Evolutionary conservation across 2,113 vertebrate genomes (phyloP).

Genomic region (Tricholaema leucomelas): DNA sequence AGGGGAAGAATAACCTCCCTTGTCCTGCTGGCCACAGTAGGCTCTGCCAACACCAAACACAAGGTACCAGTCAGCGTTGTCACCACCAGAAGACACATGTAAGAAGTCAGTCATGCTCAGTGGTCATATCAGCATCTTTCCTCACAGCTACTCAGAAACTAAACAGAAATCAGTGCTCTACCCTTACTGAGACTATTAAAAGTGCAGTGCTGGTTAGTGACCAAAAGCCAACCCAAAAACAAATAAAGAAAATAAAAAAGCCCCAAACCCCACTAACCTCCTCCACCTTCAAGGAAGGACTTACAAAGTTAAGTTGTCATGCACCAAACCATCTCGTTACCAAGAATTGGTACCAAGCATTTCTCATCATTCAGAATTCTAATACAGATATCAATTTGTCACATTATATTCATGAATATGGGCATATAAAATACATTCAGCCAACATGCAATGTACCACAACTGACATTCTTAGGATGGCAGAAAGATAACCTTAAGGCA

Average conservation of each 20-base stretch:
- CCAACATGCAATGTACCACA: background rate
- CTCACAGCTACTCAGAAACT: background rate
- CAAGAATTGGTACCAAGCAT: background rate
- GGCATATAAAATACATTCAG: conserved; percentile 4
- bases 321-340: background rate
- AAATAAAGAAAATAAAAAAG: background rate
- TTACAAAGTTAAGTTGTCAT: background rate
- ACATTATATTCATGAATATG: background rate
- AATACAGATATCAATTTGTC: background rate
- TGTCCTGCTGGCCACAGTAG: no score
- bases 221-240: background rate
- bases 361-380: background rate
- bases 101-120: background rate
- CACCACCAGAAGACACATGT: no score
- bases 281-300: background rate
- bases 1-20: no score
- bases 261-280: background rate
- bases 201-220: background rate
- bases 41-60: background rate
- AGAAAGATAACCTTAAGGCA: conserved; percentile 34
- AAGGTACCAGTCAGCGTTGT: background rate
- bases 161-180: background rate
- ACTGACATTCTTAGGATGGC: background rate
- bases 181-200: background rate
- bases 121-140: background rate